These are phyloP conservation scores for Leptogaster cylindrica DNA, from an alignment of 2,888 invertebrate genomes.

Conservation along the genomic window DNA sequence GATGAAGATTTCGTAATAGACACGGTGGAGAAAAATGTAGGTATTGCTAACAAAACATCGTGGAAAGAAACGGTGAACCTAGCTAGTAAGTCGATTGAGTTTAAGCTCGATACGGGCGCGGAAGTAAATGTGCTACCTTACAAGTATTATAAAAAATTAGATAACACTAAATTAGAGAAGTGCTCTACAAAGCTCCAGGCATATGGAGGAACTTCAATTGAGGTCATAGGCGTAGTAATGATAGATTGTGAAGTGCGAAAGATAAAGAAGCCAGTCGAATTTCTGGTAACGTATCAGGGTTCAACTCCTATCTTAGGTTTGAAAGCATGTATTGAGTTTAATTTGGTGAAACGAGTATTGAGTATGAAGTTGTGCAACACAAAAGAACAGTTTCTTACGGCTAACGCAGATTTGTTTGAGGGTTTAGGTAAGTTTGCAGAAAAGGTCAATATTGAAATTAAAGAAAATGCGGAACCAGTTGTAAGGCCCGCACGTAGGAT, in stretches of 20 bases:
- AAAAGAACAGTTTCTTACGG: background rate
- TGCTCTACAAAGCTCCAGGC: background rate
- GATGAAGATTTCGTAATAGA: background rate
- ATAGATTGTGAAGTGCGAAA: slow-evolving; percentile 2
- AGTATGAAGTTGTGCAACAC: background rate
- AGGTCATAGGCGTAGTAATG: background rate
- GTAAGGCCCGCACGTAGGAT: background rate
- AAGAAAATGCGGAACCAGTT: background rate
- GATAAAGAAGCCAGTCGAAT: background rate
- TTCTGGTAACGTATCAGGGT: slow-evolving; percentile 3
- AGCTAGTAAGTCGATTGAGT: background rate
- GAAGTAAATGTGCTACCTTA: slow-evolving; percentile 10
- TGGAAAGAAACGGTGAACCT: background rate
- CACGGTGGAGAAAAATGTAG: background rate
- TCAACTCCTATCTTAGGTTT: slow-evolving; percentile 26
- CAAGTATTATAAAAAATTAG: background rate
- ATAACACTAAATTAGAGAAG: background rate
- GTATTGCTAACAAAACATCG: background rate
- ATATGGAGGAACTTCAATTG: background rate
- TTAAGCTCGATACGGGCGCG: slow-evolving; percentile 12
- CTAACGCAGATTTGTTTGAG: slow-evolving; percentile 3
- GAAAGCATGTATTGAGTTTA: slow-evolving; percentile 16
- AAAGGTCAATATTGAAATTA: background rate
- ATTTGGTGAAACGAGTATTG: background rate
- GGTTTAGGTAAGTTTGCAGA: slow-evolving; percentile 10